phyloP scores from a whole-genome alignment of 2,797 vertebrate genomes.

The Knipowitschia caucasica region DNA sequence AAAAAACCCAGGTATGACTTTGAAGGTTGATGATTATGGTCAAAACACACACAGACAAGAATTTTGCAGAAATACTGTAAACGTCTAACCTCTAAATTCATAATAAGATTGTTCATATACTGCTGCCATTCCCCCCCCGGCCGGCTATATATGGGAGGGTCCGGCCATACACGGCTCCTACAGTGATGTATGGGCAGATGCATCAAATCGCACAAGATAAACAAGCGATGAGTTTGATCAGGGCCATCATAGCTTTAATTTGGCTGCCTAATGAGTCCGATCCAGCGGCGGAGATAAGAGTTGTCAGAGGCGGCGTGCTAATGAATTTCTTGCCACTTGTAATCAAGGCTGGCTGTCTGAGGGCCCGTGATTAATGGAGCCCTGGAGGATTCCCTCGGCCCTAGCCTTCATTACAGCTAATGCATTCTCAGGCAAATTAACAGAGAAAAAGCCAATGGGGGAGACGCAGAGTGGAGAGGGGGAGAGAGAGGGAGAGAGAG shows the following conservation, averaged over 20 bases:
- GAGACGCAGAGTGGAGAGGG: constrained; percentile 40
- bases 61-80: no score
- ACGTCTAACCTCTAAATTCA: no score
- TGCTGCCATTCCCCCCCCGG: constrained; percentile 56
- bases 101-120: background rate
- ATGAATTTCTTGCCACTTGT: constrained; percentile 99
- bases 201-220: constrained; percentile 97
- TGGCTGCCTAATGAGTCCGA: constrained; percentile 96
- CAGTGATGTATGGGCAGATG: constrained; percentile 88
- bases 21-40: no score
- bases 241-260: constrained; percentile 96
- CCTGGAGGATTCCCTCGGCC: constrained; percentile 93
- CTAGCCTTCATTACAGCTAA: constrained; percentile 91
- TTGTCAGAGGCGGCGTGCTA: constrained; percentile 94
- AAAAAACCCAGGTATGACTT: no score
- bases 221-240: constrained; percentile 97
- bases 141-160: constrained; percentile 74
- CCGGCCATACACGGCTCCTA: constrained; percentile 59
- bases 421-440: constrained; percentile 89
- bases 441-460: constrained; percentile 74
- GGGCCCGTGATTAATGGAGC: constrained; percentile 93
- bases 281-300: constrained; percentile 94
- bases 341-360: constrained; percentile 98
- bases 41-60: no score
- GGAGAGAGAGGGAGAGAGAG: constrained; percentile 27